Percentiles rank a stretch among this genome's conserved stretches.
phyloP scores from a whole-genome alignment of 2,113 vertebrate genomes.

The Macquaria ambigua region DNA sequence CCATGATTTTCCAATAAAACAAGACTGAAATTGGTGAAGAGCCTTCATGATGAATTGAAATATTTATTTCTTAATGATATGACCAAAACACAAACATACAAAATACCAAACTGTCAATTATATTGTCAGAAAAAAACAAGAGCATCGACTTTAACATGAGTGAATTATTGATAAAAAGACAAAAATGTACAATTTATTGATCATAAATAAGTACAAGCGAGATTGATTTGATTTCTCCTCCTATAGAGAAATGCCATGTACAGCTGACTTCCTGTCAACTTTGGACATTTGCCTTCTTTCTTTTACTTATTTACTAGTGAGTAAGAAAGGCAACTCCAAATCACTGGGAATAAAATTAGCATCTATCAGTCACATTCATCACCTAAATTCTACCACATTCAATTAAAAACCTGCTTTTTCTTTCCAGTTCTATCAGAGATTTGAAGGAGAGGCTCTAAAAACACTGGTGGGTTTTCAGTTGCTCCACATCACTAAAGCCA shows the following conservation, averaged over 20 bases:
- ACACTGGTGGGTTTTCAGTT: constrained; percentile 85
- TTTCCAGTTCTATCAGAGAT: constrained; percentile 10
- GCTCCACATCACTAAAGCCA: constrained; percentile 84
- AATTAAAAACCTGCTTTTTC: constrained; percentile 13
- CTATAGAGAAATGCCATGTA: constrained; percentile 27
- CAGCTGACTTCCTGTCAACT: constrained; percentile 18
- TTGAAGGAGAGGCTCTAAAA: constrained; percentile 65
- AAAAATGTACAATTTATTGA: constrained; percentile 53
- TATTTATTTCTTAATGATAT: constrained; percentile 68
- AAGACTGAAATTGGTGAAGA: background rate
- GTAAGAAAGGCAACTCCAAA: constrained; percentile 1
- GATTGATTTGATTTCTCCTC: constrained; percentile 12
- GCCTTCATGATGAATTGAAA: constrained; percentile 30
- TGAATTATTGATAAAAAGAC: constrained; percentile 60
- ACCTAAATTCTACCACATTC: constrained; percentile 44
- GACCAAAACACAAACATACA: constrained; percentile 75
- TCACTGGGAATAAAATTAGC: constrained; percentile 29
- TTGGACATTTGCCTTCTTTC: constrained; percentile 15
- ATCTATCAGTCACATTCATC: constrained; percentile 40
- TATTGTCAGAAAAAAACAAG: constrained; percentile 48
- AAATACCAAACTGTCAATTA: constrained; percentile 69
- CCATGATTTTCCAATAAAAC: constrained; percentile 2
- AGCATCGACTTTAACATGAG: constrained; percentile 42
- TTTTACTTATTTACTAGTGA: background rate
- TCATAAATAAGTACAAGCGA: constrained; percentile 71